Base-by-base conservation (phyloP, 1,140 invertebrate species). In the Platyscapa corneri region DNA sequence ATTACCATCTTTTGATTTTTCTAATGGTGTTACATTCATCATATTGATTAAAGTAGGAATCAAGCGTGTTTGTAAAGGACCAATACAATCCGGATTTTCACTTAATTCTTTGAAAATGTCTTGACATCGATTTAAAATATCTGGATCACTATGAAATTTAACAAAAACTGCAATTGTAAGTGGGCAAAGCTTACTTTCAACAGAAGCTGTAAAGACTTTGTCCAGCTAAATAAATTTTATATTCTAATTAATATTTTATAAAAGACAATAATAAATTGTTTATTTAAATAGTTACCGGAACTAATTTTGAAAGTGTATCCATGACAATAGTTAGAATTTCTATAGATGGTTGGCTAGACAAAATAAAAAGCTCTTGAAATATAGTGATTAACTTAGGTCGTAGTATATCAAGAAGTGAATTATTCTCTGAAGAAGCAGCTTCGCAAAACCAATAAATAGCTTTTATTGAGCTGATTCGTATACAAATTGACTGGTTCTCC, bases 131-230 rank as follows among this genome's bases (percentile, higher is more conserved):
- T 93, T 93, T 0, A 95, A 92, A 42, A 97, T 93, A 64, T 95
- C 94, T 20, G 95, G 96, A 92, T 97, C 96, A 92, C 93, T 92
- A 86, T 94, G 92, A 87, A 94, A 96, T 90, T 97, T 97, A 0
- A 97, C 92, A 89, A 97, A 97, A 1, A 96, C 94, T 30, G 96
- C 96, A 86, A 97, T 96, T 12, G 95, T 95, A 56, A 97, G 89
- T 2, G 96, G 95, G 72, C 95, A 95, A 10, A 97, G 94, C 92
- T 96, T 96, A 30, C 90, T 92, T 89, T 96, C 96, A 32, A 95
- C 92, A 23, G 94, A 94, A 39, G 95, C 95, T 8, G 96, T 96
- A 89, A 97, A 96, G 49, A 94, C 92, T 72, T 94, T 92, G 92
- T 97, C 96, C 77, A 97, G 92, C 94, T 96, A 89, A 56, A 88